Conservation (phyloP, 2,797 vertebrate genomes). For the Esox lucius region DNA sequence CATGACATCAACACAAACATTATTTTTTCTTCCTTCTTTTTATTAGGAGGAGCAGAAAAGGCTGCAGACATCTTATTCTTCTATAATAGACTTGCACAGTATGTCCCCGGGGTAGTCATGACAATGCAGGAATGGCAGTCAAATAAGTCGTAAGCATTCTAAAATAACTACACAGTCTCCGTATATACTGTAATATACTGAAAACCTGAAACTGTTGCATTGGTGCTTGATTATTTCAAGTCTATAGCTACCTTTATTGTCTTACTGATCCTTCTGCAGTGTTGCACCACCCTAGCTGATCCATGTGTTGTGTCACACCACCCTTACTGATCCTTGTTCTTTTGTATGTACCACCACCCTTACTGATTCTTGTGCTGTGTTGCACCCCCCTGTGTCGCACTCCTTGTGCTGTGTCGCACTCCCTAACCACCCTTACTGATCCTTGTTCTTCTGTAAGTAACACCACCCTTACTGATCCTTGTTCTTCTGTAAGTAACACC, state of each 20-base stretch:
- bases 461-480: too few relatives aligned
- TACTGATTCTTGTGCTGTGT: too few relatives aligned
- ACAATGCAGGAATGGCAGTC: neutral
- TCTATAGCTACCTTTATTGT: conserved; percentile 1
- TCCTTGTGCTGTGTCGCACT: too few relatives aligned
- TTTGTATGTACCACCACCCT: too few relatives aligned
- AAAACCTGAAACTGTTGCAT: conserved; percentile 14
- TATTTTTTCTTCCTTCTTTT: neutral
- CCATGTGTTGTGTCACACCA: too few relatives aligned
- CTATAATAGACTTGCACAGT: neutral
- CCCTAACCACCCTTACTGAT: too few relatives aligned
- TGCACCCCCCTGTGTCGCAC: too few relatives aligned
- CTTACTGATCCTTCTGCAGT: too few relatives aligned
- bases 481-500: too few relatives aligned
- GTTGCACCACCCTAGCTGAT: too few relatives aligned
- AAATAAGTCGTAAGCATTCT: conserved; percentile 9
- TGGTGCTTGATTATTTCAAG: neutral
- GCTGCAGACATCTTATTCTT: neutral
- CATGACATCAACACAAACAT: neutral
- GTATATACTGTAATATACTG: conserved; percentile 6
- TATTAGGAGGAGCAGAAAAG: neutral
- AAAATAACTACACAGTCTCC: conserved; percentile 3
- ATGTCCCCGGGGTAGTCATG: neutral
- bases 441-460: too few relatives aligned
- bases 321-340: too few relatives aligned